Percentiles rank a stretch among this genome's conserved stretches.
phyloP scores from a whole-genome alignment of 2,113 vertebrate genomes.

The Henicopernis longicauda region DNA sequence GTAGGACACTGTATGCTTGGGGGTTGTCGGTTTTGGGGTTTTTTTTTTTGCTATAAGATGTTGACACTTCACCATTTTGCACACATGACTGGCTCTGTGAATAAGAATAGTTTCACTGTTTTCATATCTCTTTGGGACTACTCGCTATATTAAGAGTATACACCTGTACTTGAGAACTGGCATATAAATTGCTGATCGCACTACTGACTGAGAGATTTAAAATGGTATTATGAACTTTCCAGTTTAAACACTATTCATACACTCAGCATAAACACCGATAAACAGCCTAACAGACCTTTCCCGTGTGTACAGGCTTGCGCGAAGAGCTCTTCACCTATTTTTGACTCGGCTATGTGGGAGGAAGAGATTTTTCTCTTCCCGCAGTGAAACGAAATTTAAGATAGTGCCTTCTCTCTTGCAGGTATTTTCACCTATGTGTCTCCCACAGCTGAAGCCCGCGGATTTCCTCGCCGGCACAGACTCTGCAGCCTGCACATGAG shows the following conservation, averaged over 20 bases:
- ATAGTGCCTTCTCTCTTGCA: not conserved
- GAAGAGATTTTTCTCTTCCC: not conserved
- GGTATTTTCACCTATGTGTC: not conserved
- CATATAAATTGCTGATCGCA: not conserved
- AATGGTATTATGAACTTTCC: not conserved
- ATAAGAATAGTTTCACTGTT: not conserved
- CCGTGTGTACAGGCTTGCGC: not conserved
- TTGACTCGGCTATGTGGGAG: not conserved
- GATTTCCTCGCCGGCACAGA: not conserved
- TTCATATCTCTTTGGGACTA: not conserved
- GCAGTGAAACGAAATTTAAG: not conserved
- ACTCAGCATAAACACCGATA: not conserved
- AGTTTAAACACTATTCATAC: not conserved
- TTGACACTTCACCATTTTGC: not conserved
- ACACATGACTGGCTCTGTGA: not conserved
- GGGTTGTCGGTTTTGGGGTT: accelerated
- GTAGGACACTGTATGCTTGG: not conserved
- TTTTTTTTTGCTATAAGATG: not conserved
- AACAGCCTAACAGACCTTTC: not conserved
- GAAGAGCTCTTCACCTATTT: not conserved
- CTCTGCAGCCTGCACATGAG: accelerated
- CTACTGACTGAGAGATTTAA: not conserved
- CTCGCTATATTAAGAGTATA: not conserved
- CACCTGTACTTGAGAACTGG: not conserved
- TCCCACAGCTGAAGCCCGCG: not conserved